These are phyloP conservation scores for Alosa sapidissima DNA, from an alignment of 2,797 vertebrate genomes.

Conservation along the genomic window DNA sequence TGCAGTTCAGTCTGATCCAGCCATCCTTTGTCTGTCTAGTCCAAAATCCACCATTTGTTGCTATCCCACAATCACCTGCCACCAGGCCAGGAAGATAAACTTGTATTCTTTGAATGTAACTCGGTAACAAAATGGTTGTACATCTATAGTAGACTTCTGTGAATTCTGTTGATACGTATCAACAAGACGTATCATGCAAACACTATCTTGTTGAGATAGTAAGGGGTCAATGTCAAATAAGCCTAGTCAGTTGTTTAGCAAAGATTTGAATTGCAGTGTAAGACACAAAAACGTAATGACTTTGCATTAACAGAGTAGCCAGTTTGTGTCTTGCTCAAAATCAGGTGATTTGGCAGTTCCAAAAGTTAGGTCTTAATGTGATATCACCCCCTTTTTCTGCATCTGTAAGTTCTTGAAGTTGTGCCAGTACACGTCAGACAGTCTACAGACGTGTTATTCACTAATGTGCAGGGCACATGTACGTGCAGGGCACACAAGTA, in stretches of 20 bases:
- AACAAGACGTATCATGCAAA: neutral
- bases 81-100: neutral
- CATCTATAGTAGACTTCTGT: neutral
- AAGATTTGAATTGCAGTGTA: neutral
- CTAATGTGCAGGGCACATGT: neutral
- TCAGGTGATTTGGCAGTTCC: neutral
- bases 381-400: neutral
- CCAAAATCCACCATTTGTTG: neutral
- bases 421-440: neutral
- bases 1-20: neutral
- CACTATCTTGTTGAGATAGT: neutral
- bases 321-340: neutral
- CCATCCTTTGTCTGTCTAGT: neutral
- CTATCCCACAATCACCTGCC: neutral
- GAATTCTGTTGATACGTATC: neutral
- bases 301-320: neutral
- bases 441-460: neutral
- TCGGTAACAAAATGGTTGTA: neutral
- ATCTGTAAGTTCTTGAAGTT: neutral
- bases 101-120: neutral
- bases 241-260: neutral
- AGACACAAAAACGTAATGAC: neutral
- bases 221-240: neutral
- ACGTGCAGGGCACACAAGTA: slow-evolving; percentile 9
- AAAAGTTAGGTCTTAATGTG: neutral